Conservation (phyloP, 2,797 vertebrate species). For the Trematomus bernacchii region DNA sequence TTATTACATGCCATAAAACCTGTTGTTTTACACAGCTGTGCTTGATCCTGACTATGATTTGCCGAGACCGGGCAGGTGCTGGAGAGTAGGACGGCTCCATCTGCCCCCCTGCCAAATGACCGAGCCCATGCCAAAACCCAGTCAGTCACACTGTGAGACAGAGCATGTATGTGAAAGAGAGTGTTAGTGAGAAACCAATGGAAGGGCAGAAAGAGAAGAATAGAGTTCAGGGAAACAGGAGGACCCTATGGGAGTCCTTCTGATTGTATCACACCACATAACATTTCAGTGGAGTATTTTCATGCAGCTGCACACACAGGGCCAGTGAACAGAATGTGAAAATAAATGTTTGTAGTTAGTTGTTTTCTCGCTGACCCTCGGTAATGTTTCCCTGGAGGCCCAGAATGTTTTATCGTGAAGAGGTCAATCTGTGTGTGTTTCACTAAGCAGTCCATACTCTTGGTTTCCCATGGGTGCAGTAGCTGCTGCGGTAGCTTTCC, state of each 20-base stretch:
- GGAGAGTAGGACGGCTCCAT: conserved; percentile 56
- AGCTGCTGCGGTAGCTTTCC: conserved; percentile 35
- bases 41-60: conserved; percentile 62
- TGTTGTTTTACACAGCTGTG: conserved; percentile 69
- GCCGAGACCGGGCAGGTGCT: conserved; percentile 75
- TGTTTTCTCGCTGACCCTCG: conserved; percentile 57
- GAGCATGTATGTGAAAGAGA: conserved; percentile 39
- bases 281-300: conserved; percentile 29
- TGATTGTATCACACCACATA: conserved; percentile 39
- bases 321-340: conserved; percentile 31
- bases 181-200: conserved; percentile 5
- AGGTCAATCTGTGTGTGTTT: conserved; percentile 51
- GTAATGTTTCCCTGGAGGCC: conserved; percentile 47
- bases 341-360: conserved; percentile 46
- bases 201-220: conserved; percentile 16
- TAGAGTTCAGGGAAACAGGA: conserved; percentile 6
- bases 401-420: conserved; percentile 49
- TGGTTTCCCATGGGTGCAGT: conserved; percentile 46
- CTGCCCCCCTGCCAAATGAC: conserved; percentile 65
- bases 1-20: conserved; percentile 45
- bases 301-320: conserved; percentile 24
- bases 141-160: conserved; percentile 41
- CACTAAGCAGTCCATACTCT: conserved; percentile 33
- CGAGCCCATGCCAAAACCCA: conserved; percentile 61
- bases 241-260: conserved; percentile 34